Evolutionary conservation across 64 coral and sea anemone species (phyloP).

Genomic region (Porites lutea): DNA sequence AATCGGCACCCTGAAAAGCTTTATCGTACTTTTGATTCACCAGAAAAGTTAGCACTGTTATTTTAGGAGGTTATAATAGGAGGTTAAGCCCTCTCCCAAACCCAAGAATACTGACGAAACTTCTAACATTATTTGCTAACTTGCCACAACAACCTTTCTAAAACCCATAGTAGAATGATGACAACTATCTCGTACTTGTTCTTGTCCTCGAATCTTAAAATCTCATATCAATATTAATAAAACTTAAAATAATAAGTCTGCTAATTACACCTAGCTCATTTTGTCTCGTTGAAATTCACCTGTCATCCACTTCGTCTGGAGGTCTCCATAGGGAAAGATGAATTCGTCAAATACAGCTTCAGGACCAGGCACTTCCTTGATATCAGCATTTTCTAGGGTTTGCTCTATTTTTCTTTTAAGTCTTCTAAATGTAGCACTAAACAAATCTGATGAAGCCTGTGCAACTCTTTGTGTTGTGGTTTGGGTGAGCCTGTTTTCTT

Average conservation of each 20-base stretch:
- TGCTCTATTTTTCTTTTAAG: background rate
- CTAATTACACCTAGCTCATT: background rate
- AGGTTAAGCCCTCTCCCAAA: too few species aligned
- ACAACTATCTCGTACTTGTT: too few species aligned
- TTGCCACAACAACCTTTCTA: too few species aligned
- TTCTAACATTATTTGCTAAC: too few species aligned
- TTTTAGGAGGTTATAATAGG: too few species aligned
- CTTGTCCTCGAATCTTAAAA: too few species aligned
- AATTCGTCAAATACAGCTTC: background rate
- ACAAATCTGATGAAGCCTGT: background rate
- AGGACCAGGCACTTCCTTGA: background rate
- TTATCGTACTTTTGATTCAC: too few species aligned
- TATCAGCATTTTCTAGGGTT: background rate
- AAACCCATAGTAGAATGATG: too few species aligned
- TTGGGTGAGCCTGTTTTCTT: too few species aligned
- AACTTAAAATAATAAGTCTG: background rate
- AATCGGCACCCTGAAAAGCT: too few species aligned
- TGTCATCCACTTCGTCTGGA: background rate
- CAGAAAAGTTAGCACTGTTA: too few species aligned
- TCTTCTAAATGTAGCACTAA: background rate
- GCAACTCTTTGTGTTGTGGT: background rate
- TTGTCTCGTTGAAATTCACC: background rate
- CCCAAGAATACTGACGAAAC: too few species aligned
- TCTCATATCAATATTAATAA: background rate
- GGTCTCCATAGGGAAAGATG: background rate